Percentiles rank a stretch among this genome's conserved stretches.
These are phyloP conservation scores for Neolamprologus longior DNA, from an alignment of 2,113 vertebrate genomes.

Conservation along the genomic window DNA sequence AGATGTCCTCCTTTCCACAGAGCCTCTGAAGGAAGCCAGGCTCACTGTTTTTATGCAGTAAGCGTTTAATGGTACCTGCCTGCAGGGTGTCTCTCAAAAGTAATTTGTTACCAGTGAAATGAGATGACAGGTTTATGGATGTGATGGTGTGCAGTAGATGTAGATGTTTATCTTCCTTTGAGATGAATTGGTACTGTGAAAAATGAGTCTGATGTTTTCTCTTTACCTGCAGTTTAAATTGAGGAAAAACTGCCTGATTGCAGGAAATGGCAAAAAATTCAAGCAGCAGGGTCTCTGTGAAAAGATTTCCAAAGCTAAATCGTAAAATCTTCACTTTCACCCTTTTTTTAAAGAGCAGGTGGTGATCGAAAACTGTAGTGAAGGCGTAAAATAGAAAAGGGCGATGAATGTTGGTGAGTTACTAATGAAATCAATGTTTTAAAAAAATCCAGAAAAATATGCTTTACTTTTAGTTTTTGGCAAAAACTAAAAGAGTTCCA, in stretches of 20 bases:
- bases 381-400: not conserved
- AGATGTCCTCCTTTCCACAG: constrained; percentile 33
- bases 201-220: not conserved
- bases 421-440: not conserved
- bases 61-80: not conserved
- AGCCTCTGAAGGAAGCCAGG: not conserved
- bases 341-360: not conserved
- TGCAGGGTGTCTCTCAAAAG: not conserved
- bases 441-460: not conserved
- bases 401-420: not conserved
- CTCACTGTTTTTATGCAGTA: not conserved
- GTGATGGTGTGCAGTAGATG: not conserved
- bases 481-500: not conserved
- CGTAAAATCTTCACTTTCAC: not conserved
- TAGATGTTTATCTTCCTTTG: not conserved
- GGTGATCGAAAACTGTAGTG: not conserved
- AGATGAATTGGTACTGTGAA: not conserved
- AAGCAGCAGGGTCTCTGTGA: not conserved
- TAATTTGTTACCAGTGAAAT: not conserved
- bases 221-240: not conserved
- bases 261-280: not conserved
- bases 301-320: not conserved
- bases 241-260: not conserved
- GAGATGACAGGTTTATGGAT: not conserved
- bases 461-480: not conserved